Evolutionary conservation across 2,797 vertebrate genomes (phyloP).

Genomic region (Smutsia temminckii): DNA sequence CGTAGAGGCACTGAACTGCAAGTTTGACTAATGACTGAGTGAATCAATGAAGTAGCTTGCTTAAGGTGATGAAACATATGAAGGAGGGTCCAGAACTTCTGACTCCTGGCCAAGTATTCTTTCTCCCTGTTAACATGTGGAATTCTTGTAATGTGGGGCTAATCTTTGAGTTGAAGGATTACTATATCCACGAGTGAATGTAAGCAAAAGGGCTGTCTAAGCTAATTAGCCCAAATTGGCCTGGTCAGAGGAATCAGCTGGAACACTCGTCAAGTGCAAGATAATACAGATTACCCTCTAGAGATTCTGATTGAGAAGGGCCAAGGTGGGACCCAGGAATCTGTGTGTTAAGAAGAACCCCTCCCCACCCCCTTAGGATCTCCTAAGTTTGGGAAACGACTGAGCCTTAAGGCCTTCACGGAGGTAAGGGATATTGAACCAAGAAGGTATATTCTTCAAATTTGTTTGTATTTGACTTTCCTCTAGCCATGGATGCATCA

Average conservation of each 20-base stretch:
- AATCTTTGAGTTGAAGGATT: not conserved
- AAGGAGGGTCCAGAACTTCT: not conserved
- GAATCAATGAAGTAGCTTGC: not conserved
- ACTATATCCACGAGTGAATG: not conserved
- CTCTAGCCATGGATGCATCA: conserved; percentile 88
- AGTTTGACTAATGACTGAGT: not conserved
- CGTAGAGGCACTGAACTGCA: not conserved
- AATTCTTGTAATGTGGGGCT: not conserved
- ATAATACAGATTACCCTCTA: not conserved
- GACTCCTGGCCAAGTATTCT: not conserved
- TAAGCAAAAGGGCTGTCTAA: not conserved
- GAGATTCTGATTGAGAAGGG: not conserved
- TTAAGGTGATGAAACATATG: not conserved
- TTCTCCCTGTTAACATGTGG: not conserved
- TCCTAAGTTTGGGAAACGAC: not conserved
- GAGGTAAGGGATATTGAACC: not conserved
- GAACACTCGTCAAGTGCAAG: not conserved
- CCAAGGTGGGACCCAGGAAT: not conserved
- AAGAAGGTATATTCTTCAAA: not conserved
- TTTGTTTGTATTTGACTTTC: conserved; percentile 47
- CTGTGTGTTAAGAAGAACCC: not conserved
- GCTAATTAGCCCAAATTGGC: not conserved
- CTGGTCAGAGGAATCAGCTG: not conserved
- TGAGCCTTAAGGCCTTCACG: not conserved
- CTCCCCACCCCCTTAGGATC: not conserved